phyloP scores from a whole-genome alignment of 2,888 invertebrate species.

The Drosophila barbarae region DNA sequence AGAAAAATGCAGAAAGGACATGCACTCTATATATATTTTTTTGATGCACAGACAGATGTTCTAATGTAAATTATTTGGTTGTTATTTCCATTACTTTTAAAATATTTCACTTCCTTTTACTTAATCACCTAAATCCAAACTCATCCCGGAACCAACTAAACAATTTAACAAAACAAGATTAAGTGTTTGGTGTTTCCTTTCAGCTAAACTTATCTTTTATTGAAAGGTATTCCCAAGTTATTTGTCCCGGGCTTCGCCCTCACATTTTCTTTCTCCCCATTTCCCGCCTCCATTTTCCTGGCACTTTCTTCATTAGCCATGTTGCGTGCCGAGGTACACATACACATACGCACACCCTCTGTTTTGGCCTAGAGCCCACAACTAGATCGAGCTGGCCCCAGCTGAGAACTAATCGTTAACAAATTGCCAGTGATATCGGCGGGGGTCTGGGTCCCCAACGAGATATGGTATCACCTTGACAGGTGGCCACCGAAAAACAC shows the following conservation, averaged over 20 bases:
- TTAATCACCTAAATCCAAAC: background rate
- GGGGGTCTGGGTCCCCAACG: slow-evolving; percentile 40
- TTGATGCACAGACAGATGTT: too few species aligned
- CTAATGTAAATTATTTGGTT: too few species aligned
- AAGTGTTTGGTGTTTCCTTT: slow-evolving; percentile 7
- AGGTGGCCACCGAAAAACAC: slow-evolving; percentile 37
- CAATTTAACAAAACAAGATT: slow-evolving; percentile 12
- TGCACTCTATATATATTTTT: too few species aligned
- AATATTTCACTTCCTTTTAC: background rate
- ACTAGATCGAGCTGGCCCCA: slow-evolving; percentile 26
- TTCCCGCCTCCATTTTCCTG: slow-evolving; percentile 1
- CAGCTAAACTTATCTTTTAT: slow-evolving; percentile 10
- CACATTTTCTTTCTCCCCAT: background rate
- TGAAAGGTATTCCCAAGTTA: slow-evolving; percentile 36
- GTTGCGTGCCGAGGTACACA: slow-evolving; percentile 28
- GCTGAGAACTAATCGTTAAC: slow-evolving; percentile 65
- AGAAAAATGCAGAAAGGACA: too few species aligned
- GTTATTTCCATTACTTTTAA: background rate
- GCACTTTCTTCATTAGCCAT: slow-evolving; percentile 21
- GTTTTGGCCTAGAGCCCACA: slow-evolving; percentile 16
- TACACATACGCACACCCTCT: slow-evolving; percentile 4
- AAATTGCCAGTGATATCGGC: slow-evolving; percentile 65
- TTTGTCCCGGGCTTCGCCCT: slow-evolving; percentile 18
- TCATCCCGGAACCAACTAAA: background rate
- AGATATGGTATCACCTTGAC: slow-evolving; percentile 40